Conservation (phyloP, 2,113 vertebrate species). For the Centrocercus urophasianus region DNA sequence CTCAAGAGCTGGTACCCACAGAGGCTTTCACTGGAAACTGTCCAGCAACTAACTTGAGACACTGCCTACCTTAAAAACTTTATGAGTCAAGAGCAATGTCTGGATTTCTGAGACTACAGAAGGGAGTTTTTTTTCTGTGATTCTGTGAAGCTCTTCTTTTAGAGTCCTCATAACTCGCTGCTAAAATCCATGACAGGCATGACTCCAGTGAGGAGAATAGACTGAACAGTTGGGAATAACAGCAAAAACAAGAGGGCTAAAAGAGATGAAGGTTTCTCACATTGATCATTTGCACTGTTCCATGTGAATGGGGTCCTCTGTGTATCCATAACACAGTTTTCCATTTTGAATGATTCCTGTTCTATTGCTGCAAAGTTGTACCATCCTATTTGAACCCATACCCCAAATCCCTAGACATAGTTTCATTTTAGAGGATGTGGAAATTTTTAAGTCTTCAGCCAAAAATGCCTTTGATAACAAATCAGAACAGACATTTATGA, state of each 20-base stretch:
- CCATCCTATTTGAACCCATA: not conserved
- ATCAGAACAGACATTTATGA: constrained; percentile 40
- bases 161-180: not conserved
- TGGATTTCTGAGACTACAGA: not conserved
- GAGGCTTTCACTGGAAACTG: not conserved
- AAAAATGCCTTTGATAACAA: constrained; percentile 36
- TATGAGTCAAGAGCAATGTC: not conserved
- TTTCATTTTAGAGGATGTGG: not conserved
- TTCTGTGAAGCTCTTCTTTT: not conserved
- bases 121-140: not conserved
- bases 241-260: not conserved
- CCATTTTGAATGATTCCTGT: not conserved
- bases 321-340: not conserved
- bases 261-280: not conserved
- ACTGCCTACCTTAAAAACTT: not conserved
- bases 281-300: not conserved
- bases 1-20: not conserved
- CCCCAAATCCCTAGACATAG: not conserved
- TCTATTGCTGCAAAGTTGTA: not conserved
- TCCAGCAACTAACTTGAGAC: not conserved
- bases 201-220: not conserved
- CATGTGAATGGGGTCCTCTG: not conserved
- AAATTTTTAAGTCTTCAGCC: not conserved
- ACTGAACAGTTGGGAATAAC: not conserved
- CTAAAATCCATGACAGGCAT: not conserved